Base-by-base conservation (phyloP, 2,113 vertebrate genomes). In the Neotoma lepida region DNA sequence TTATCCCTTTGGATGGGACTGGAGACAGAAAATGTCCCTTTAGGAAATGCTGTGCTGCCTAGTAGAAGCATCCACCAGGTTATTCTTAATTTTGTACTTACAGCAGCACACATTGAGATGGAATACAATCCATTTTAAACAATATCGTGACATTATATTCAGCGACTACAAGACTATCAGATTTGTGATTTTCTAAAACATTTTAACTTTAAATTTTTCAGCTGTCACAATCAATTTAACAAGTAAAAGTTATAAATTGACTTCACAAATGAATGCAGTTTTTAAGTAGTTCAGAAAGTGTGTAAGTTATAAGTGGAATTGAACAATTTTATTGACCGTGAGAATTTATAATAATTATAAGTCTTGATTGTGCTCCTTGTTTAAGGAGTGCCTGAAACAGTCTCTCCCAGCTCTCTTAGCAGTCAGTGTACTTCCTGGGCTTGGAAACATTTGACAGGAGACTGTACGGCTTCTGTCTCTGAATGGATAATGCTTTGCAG, bases 171-270 rank as follows among this genome's bases (percentile, higher is more conserved):
- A 95, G 93, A 80, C 66, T 68, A 58, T 63, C 63, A 94, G 70
- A 91, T 74, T 94, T 94, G 82, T 61, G 54, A 92, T 93, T 94
- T 94, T 56, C 76, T 63, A 68, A 95, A 81, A 81, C 92, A 91
- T 77, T 95, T 96, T 61, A 86, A 58, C 76, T 93, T 90, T 93
- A 81, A 90, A 71, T 95, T 95, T 93, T 10, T 91, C 64, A 91
- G 0, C 46, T 94, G 24, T 41, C 77, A 73, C 82, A 71, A 93
- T 91, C 74, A 91, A 7, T 90, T 93, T 96, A 94, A 81, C 9
- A 86, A 14, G 86, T 95, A 89, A 41, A 78, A 81, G 35, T 24
- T 94, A 84, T 92, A 91, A 95, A 89, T 61, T 95, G 70, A 94
- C 46, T 94, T 96, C 56, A 86, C 13, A 24, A 85, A 30, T 80